Percentiles rank a stretch among this genome's conserved stretches.
Evolutionary conservation across 1,140 invertebrate species (phyloP).

Genomic region (Procambarus clarkii): DNA sequence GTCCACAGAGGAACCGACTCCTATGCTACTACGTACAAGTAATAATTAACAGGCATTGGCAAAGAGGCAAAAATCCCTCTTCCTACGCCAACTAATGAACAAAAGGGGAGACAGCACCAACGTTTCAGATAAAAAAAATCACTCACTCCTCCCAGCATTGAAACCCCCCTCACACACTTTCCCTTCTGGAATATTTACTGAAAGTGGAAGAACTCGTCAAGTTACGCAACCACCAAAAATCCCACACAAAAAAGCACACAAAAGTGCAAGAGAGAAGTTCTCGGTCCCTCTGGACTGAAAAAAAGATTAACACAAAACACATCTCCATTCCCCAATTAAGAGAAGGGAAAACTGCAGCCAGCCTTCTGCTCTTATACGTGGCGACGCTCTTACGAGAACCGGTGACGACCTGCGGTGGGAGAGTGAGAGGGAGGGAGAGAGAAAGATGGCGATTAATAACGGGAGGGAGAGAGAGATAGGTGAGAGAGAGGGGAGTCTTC

Average conservation of each 20-base stretch:
- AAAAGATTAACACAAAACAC: conserved; percentile 22
- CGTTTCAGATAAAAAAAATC: not conserved
- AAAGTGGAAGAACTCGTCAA: conserved; percentile 25
- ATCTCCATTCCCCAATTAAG: conserved; percentile 58
- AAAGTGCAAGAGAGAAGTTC: conserved; percentile 20
- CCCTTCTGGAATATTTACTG: conserved; percentile 12
- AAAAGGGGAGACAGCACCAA: not conserved
- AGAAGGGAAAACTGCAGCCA: not conserved
- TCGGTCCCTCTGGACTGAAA: conserved; percentile 15
- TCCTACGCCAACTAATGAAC: not conserved
- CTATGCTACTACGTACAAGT: not conserved
- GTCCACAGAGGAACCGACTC: too few species aligned
- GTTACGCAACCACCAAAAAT: not conserved
- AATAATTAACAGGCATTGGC: conserved; percentile 33
- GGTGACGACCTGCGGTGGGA: not conserved
- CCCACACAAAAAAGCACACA: not conserved
- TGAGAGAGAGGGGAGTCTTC: not conserved
- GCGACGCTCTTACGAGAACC: not conserved
- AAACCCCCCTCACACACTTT: not conserved
- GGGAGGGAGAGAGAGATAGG: not conserved
- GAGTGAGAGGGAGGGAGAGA: conserved; percentile 7
- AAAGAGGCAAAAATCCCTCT: not conserved
- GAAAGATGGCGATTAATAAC: not conserved
- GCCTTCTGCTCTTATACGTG: conserved; percentile 17
- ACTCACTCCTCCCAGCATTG: not conserved